Evolutionary conservation across 1,140 invertebrate species (phyloP).

Genomic region (Ceratosolen solmsi): DNA sequence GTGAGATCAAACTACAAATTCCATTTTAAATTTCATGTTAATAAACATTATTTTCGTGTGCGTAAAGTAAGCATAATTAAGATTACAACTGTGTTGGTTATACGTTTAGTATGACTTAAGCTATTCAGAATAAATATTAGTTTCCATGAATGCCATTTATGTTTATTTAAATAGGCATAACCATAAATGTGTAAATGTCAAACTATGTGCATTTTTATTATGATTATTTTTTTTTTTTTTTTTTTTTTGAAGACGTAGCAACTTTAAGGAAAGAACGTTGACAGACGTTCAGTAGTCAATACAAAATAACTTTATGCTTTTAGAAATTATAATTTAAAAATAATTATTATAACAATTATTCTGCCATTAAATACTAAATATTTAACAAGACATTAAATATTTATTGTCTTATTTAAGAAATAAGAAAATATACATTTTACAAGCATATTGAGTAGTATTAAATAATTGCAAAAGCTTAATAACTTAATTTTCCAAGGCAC

Average conservation of each 20-base stretch:
- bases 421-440: too few relatives aligned
- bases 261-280: not conserved
- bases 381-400: too few relatives aligned
- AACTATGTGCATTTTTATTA: constrained; percentile 6
- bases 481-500: too few relatives aligned
- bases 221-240: not conserved
- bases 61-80: not conserved
- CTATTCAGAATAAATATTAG: not conserved
- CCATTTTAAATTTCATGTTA: too few relatives aligned
- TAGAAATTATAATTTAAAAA: not conserved
- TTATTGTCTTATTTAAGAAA: too few relatives aligned
- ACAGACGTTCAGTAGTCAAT: not conserved
- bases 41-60: not conserved
- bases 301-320: not conserved
- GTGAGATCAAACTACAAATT: too few relatives aligned
- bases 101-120: not conserved
- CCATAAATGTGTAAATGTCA: not conserved
- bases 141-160: not conserved
- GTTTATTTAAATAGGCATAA: constrained; percentile 7
- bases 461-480: too few relatives aligned
- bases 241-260: not conserved
- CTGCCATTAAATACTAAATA: too few relatives aligned
- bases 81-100: not conserved
- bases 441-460: too few relatives aligned
- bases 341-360: not conserved